Evolutionary conservation across 2,113 vertebrate genomes (phyloP).

Genomic region (Pseudorasbora parva): DNA sequence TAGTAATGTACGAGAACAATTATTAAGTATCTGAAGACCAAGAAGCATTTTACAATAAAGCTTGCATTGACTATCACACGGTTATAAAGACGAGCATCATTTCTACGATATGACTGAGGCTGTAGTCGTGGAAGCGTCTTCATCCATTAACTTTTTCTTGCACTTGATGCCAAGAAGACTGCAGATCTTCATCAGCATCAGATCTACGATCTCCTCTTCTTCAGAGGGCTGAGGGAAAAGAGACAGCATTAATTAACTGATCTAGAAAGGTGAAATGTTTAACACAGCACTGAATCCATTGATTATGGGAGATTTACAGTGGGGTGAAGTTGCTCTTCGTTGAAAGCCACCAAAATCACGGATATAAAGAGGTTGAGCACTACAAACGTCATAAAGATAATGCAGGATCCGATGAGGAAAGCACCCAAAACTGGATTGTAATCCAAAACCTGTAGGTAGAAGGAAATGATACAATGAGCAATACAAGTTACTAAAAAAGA

Average conservation of each 20-base stretch:
- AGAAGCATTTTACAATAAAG: conserved; percentile 30
- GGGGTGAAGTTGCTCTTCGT: conserved; percentile 85
- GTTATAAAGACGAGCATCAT: not conserved
- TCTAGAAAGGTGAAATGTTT: not conserved
- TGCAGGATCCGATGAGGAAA: conserved; percentile 92
- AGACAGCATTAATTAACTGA: not conserved
- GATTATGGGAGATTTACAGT: conserved; percentile 1
- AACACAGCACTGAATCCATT: not conserved
- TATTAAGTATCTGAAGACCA: not conserved
- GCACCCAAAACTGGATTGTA: conserved; percentile 89
- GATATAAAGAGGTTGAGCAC: conserved; percentile 96
- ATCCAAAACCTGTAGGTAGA: conserved; percentile 82
- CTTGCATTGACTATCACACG: not conserved
- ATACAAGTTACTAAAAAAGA: not conserved
- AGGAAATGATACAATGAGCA: not conserved
- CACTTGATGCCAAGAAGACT: conserved; percentile 80
- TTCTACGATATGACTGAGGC: conserved; percentile 40
- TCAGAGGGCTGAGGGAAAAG: conserved; percentile 43
- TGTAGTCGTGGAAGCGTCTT: conserved; percentile 42
- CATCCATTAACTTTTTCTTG: conserved; percentile 39
- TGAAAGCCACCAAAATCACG: conserved; percentile 93
- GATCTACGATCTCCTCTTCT: conserved; percentile 90
- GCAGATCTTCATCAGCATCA: conserved; percentile 88
- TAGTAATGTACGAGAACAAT: not conserved
- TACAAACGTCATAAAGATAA: conserved; percentile 95